Conservation (phyloP, 1,140 invertebrate species). For the Zophobas morio region DNA sequence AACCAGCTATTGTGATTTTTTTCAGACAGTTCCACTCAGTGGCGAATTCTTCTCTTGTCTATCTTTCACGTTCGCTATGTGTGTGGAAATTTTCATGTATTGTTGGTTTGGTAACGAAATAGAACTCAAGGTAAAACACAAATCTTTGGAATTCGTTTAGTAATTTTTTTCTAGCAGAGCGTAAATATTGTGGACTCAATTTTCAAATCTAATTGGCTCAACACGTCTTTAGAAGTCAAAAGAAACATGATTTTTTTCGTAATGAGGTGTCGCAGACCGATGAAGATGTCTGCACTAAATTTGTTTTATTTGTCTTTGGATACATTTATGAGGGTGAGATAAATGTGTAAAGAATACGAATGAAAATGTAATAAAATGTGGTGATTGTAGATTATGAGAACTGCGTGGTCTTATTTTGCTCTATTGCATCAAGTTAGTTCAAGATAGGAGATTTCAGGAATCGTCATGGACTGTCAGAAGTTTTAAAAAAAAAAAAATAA, state of each 20-base stretch:
- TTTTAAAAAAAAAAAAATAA: too few species aligned
- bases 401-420: constrained; percentile 3
- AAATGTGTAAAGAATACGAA: neutral
- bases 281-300: neutral
- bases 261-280: neutral
- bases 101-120: constrained; percentile 7
- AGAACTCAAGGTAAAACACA: neutral
- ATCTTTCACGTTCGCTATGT: neutral
- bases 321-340: neutral
- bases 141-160: too few species aligned
- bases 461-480: too few species aligned
- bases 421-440: neutral
- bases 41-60: neutral
- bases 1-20: neutral
- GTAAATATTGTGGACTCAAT: too few species aligned
- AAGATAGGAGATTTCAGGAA: neutral
- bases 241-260: neutral
- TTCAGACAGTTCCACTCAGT: neutral
- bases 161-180: too few species aligned
- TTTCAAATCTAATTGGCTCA: too few species aligned
- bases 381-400: neutral
- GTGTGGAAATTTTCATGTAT: constrained; percentile 3
- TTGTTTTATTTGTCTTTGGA: constrained; percentile 1
- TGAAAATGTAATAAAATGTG: neutral
- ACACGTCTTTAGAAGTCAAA: neutral